Evolutionary conservation across 1,140 invertebrate species (phyloP), one percentile per base, ranked within the genome.

Genomic region (Hydropsyche tenuis): DNA sequence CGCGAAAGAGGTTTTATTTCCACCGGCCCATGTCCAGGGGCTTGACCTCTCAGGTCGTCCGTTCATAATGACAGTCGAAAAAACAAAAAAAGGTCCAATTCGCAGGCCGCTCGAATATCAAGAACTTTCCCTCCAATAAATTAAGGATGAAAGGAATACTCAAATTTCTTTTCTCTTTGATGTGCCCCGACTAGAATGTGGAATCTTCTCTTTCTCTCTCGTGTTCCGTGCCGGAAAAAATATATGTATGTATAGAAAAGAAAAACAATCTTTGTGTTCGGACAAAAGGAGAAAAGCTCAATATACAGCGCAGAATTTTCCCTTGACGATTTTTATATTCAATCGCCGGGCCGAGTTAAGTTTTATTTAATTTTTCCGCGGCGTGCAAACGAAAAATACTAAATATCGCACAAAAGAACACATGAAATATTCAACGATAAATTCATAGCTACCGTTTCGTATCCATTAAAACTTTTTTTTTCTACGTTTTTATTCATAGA

Each of bases 91-190:
- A 71, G 63, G 74, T 68, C 66, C 60, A 66, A 72, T 72, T 75
- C 70, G 65, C 37, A 42, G 48, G 51, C 51, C 74, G 64, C 64
- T 75, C 64, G 46, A 72, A 75, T 72, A 75, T 75, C 74, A 69
- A 75, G 62, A 75, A 75, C 74, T 75, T 72, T 72, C 18, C 63
- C 30, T 46, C 23, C 70, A 63, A 75, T 75, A 75, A 75, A 75
- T 75, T 75, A 71, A 64, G 69, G 73, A 71, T 75, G 73, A 75
- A 75, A 75, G 69, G 64, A 75, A 69, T 64, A 75, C 73, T 75
- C 73, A 56, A 69, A 63, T 75, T 71, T 75, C 73, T 69, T 71
- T 64, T 71, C 69, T 43, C 65, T 68, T 68, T 68, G 65, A 68
- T 68, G 20, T 68, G 12, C 65, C 11, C 22, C 65, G n/a, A 23